phyloP scores from a whole-genome alignment of 2,797 vertebrate species.

The Rallus crepitans region DNA sequence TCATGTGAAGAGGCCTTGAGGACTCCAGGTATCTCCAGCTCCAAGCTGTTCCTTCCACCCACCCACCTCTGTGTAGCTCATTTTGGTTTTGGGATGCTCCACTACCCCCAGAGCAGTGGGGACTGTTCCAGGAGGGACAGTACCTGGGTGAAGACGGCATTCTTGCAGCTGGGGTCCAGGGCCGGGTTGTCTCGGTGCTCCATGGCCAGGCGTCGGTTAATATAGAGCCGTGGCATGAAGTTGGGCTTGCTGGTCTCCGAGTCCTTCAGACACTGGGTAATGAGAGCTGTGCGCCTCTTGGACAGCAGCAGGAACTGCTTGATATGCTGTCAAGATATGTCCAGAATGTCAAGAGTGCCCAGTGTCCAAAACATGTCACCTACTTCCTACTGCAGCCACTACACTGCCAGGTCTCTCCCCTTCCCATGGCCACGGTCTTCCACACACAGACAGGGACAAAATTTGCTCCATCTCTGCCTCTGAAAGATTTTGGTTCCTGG shows the following conservation, averaged over 20 bases:
- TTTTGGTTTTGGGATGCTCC: neutral
- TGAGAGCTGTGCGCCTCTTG: slow-evolving; percentile 91
- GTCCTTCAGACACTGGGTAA: slow-evolving; percentile 95
- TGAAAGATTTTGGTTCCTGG: neutral
- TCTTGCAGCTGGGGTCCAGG: slow-evolving; percentile 91
- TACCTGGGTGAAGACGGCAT: slow-evolving; percentile 95
- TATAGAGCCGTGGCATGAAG: slow-evolving; percentile 97
- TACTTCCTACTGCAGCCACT: neutral
- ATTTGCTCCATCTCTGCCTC: neutral
- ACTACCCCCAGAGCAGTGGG: neutral
- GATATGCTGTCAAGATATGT: slow-evolving; percentile 83
- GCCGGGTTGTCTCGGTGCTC: slow-evolving; percentile 95
- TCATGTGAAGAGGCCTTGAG: neutral
- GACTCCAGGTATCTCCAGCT: neutral
- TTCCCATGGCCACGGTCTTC: neutral
- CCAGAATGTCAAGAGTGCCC: neutral
- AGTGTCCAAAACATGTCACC: neutral
- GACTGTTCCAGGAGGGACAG: neutral
- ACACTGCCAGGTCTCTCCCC: neutral
- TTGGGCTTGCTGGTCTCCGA: slow-evolving; percentile 97
- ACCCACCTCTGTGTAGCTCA: neutral
- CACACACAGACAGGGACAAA: neutral
- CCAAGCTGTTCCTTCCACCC: neutral
- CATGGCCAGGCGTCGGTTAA: slow-evolving; percentile 97
- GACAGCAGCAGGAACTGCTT: slow-evolving; percentile 97